A percentile compares a stretch with the other conserved stretches of the same genome.
These are phyloP conservation scores for Papilio aristodemus DNA, from an alignment of 1,140 invertebrate genomes.

Conservation along the genomic window DNA sequence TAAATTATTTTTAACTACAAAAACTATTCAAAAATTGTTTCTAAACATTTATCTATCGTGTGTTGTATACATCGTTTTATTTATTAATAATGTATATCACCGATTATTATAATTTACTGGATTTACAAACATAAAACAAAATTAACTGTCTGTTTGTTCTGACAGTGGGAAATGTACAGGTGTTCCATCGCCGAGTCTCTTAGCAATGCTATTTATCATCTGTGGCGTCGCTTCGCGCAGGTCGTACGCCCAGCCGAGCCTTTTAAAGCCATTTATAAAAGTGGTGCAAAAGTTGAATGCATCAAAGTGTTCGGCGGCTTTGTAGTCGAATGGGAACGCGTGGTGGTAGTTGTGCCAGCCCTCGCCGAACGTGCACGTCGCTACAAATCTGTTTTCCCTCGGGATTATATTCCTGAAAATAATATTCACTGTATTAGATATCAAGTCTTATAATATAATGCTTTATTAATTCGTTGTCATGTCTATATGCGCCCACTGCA, in stretches of 20 bases:
- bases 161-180: conserved; percentile 56
- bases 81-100: too few species aligned
- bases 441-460: too few species aligned
- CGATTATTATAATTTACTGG: too few species aligned
- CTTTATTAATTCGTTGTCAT: too few species aligned
- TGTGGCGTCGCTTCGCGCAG: conserved; percentile 75
- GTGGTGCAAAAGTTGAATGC: conserved; percentile 75
- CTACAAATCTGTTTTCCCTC: conserved; percentile 81
- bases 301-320: conserved; percentile 86
- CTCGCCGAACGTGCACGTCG: conserved; percentile 81
- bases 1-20: too few species aligned
- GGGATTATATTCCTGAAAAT: conserved; percentile 82
- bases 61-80: too few species aligned
- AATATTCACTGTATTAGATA: not conserved
- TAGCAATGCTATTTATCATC: conserved; percentile 66
- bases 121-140: too few species aligned
- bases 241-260: conserved; percentile 84
- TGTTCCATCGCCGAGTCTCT: conserved; percentile 66
- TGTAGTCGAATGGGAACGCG: conserved; percentile 94
- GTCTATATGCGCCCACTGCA: too few species aligned
- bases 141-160: conserved; percentile 33
- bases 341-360: conserved; percentile 96
- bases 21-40: too few species aligned
- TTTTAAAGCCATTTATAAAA: conserved; percentile 77
- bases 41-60: too few species aligned